These are phyloP conservation scores for Xestia sexstrigata DNA, from an alignment of 2,888 invertebrate species.

Conservation along the genomic window DNA sequence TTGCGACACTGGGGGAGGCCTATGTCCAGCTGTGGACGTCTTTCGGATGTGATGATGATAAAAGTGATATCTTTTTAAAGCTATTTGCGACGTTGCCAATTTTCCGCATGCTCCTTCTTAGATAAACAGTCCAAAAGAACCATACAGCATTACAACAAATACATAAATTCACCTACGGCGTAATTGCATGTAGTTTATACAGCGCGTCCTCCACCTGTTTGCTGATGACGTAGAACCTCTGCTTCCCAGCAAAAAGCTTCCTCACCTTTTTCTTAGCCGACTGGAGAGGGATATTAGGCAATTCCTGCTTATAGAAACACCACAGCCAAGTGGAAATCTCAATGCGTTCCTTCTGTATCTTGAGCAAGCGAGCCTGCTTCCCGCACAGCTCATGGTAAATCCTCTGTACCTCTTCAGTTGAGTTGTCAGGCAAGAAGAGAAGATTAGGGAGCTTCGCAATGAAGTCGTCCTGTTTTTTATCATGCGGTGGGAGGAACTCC, in stretches of 20 bases:
- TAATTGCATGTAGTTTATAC: constrained; percentile 13
- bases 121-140: neutral
- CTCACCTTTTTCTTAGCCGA: neutral
- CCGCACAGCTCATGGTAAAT: constrained; percentile 8
- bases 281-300: neutral
- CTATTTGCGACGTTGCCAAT: neutral
- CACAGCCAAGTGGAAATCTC: constrained; percentile 3
- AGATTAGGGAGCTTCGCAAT: neutral
- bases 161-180: neutral
- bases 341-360: neutral
- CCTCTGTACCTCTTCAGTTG: neutral
- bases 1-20: too few species aligned
- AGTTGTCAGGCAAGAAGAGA: constrained; percentile 7
- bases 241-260: constrained; percentile 19
- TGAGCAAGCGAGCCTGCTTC: neutral
- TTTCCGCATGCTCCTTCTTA: neutral
- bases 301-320: constrained; percentile 9
- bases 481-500: constrained; percentile 18
- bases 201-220: constrained; percentile 19
- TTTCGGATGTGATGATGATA: too few species aligned
- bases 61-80: too few species aligned
- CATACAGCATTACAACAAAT: neutral
- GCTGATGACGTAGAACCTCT: neutral
- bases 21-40: too few species aligned
- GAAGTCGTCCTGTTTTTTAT: constrained; percentile 34